Percentiles rank a stretch among this genome's conserved stretches.
phyloP scores from a whole-genome alignment of 1,140 invertebrate genomes.

The Arctopsyche grandis region DNA sequence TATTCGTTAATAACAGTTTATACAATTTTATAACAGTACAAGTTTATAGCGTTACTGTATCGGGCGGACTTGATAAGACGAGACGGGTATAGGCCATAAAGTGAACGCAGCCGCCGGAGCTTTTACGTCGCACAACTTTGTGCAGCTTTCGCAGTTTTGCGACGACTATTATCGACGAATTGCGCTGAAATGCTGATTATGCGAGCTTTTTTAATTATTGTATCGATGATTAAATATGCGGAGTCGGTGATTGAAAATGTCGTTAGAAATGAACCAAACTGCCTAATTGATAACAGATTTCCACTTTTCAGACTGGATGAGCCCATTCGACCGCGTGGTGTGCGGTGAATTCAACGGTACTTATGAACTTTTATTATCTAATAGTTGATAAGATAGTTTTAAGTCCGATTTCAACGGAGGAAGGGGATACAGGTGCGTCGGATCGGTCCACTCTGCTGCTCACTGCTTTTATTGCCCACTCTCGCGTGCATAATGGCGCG shows the following conservation, averaged over 20 bases:
- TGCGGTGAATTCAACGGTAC: conserved; percentile 88
- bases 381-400: conserved; percentile 36
- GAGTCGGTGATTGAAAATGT: not conserved
- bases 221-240: too few relatives aligned
- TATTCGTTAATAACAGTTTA: too few relatives aligned
- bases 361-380: conserved; percentile 66
- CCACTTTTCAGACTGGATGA: conserved; percentile 87
- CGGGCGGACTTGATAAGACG: not conserved
- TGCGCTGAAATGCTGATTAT: not conserved
- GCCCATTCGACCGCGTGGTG: conserved; percentile 89
- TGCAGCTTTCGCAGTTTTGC: not conserved
- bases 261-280: conserved; percentile 48
- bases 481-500: not conserved
- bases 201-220: not conserved
- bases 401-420: not conserved
- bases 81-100: conserved; percentile 11
- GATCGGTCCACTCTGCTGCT: too few relatives aligned
- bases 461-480: too few relatives aligned
- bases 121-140: not conserved
- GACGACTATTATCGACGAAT: too few relatives aligned
- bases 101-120: not conserved
- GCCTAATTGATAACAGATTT: conserved; percentile 68
- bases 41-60: too few relatives aligned
- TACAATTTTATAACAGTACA: too few relatives aligned
- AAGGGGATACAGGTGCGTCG: too few relatives aligned